Conservation (phyloP, 2,113 vertebrate genomes). For the Dunckerocampus dactyliophorus region DNA sequence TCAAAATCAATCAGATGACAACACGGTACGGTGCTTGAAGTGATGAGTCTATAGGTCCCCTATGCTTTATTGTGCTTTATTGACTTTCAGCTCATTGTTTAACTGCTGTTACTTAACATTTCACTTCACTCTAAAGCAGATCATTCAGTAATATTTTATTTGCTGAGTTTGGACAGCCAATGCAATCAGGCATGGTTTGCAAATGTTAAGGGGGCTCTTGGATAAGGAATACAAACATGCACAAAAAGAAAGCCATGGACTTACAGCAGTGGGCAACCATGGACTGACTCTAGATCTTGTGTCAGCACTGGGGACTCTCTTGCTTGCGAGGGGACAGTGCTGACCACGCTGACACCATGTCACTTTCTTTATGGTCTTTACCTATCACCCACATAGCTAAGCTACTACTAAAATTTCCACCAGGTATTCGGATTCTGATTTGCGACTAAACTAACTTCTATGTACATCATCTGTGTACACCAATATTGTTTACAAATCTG, state of each 20-base stretch:
- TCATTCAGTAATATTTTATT: not conserved
- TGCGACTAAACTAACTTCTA: no score
- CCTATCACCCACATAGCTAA: no score
- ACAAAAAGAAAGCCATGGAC: not conserved
- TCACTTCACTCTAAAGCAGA: not conserved
- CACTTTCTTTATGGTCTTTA: no score
- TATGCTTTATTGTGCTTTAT: not conserved
- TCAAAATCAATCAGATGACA: not conserved
- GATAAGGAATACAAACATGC: not conserved
- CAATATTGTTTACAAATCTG: no score
- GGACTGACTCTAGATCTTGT: not conserved
- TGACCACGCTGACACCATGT: no score
- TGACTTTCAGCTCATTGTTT: not conserved
- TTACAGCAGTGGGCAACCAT: not conserved
- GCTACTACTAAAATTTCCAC: no score
- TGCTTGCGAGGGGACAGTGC: no score
- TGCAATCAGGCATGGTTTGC: not conserved
- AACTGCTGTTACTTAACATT: not conserved
- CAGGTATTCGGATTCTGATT: no score
- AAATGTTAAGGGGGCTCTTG: not conserved
- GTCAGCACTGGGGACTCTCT: no score
- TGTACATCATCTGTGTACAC: no score
- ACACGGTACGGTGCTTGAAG: not conserved
- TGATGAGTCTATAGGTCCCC: not conserved
- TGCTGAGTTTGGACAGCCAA: not conserved